A percentile compares a stretch with the other conserved stretches of the same genome.
phyloP scores from a whole-genome alignment of 2,888 invertebrate genomes.

The Tineola bisselliella region DNA sequence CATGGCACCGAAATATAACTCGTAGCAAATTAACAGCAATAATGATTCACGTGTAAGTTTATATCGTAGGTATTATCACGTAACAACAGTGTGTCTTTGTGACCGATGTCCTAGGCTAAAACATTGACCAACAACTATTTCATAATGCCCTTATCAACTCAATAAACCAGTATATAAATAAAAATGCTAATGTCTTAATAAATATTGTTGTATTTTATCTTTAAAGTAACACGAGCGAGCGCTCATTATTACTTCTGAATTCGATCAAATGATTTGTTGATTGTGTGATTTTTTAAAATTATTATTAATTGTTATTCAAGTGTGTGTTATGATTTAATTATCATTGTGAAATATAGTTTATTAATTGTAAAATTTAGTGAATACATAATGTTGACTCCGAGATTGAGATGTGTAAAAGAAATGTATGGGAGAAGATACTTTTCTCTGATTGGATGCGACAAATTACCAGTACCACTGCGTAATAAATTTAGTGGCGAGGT shows the following conservation, averaged over 20 bases:
- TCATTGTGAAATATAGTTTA: not conserved
- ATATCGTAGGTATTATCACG: not conserved
- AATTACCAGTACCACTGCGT: slow-evolving; percentile 21
- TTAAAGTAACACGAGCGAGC: not conserved
- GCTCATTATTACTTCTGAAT: not conserved
- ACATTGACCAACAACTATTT: slow-evolving; percentile 4
- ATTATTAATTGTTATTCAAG: not conserved
- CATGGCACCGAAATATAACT: no score
- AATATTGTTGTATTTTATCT: slow-evolving; percentile 3
- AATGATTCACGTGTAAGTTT: no score
- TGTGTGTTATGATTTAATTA: not conserved
- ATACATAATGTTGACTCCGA: slow-evolving; percentile 33
- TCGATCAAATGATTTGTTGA: not conserved
- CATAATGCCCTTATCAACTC: not conserved
- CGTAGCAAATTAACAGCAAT: no score
- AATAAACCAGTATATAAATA: not conserved
- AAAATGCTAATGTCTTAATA: slow-evolving; percentile 5
- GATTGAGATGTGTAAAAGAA: slow-evolving; percentile 24
- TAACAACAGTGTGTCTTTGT: not conserved
- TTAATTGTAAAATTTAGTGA: not conserved
- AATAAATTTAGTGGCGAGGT: slow-evolving; percentile 25
- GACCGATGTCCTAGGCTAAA: not conserved
- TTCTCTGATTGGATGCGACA: slow-evolving; percentile 34
- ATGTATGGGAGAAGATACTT: slow-evolving; percentile 34
- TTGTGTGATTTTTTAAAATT: not conserved